These are phyloP conservation scores for Trachymyrmex cornetzi DNA, from an alignment of 1,140 invertebrate genomes.

Conservation along the genomic window DNA sequence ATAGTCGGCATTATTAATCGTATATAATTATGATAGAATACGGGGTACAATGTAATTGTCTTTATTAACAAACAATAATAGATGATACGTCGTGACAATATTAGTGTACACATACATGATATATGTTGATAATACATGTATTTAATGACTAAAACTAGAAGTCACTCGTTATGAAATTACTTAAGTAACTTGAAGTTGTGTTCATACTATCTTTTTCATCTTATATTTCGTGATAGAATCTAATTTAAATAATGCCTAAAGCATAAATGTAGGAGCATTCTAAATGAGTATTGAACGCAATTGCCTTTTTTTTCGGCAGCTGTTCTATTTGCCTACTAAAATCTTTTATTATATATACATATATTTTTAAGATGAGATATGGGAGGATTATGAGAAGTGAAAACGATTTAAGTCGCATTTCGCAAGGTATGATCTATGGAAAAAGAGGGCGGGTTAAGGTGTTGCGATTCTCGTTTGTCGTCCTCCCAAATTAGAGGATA, in stretches of 20 bases:
- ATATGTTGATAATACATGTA: not conserved
- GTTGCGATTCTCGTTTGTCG: constrained; percentile 45
- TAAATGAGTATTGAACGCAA: not conserved
- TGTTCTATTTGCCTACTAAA: constrained; percentile 4
- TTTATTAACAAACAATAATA: constrained; percentile 57
- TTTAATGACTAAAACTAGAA: not conserved
- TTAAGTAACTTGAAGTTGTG: not conserved
- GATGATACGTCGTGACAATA: constrained; percentile 12
- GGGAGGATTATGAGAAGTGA: not conserved
- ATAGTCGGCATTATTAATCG: constrained; percentile 32
- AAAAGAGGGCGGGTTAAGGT: constrained; percentile 17
- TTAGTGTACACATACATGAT: not conserved
- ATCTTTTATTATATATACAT: not conserved
- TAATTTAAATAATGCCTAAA: not conserved
- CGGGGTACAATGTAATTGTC: constrained; percentile 41
- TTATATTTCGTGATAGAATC: not conserved
- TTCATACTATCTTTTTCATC: not conserved
- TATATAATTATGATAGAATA: constrained; percentile 47
- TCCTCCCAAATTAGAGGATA: constrained; percentile 78
- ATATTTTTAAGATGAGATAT: not conserved
- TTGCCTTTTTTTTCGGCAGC: not conserved
- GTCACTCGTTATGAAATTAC: not conserved
- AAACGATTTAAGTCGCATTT: constrained; percentile 6
- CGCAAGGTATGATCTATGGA: not conserved
- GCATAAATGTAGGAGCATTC: not conserved